Evolutionary conservation across 2,797 vertebrate genomes (phyloP), one percentile per base, ranked within the genome.

Genomic region (Malurus leucopterus): DNA sequence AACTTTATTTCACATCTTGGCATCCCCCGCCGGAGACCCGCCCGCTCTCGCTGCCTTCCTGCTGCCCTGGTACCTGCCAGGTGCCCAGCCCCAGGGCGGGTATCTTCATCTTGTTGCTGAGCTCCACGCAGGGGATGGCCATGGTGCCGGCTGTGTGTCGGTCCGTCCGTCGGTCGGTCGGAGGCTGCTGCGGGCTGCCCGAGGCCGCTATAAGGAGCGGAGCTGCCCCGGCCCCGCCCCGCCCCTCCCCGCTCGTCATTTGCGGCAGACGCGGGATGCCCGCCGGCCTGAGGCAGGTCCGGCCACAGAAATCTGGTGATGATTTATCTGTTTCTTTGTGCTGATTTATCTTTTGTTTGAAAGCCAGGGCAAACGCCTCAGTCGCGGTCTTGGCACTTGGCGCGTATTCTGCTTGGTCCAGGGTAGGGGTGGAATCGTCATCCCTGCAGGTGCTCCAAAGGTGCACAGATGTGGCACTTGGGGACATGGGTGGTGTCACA

Each of bases 61-160:
- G 57, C 64, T 7, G 5, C 38, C 7, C 11, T 4, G 4, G 13
- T 91, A 95, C 95, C 95, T 95, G 95, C 95, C 95, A 95, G 26
- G 93, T 95, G 71, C 95, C 95, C 62, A 95, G 69, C 41, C 94
- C 95, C 62, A 95, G 44, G 2, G 13, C 2, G 0, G 95, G 95
- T 13, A 95, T 94, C 78, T 90, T 90, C 80, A 79, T 91, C 75
- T 83, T 55, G 24, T 91, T 90, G 81, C 65, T 93, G 50, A 95
- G 84, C 38, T 90, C 68, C 64, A 93, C 43, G 34, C 63, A 71
- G 7, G 75, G 91, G 8, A 78, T 81, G 9, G 68, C 86, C 95
- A 95, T 95, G n/a, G 0, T 10, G 15, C 5, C 7, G 3, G 1
- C 4, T 0, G 23, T 8, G 9, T 0, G 8, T 16, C 34, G 0